Evolutionary conservation across 2,797 vertebrate genomes (phyloP).

Genomic region (Chloroceryle amazona): DNA sequence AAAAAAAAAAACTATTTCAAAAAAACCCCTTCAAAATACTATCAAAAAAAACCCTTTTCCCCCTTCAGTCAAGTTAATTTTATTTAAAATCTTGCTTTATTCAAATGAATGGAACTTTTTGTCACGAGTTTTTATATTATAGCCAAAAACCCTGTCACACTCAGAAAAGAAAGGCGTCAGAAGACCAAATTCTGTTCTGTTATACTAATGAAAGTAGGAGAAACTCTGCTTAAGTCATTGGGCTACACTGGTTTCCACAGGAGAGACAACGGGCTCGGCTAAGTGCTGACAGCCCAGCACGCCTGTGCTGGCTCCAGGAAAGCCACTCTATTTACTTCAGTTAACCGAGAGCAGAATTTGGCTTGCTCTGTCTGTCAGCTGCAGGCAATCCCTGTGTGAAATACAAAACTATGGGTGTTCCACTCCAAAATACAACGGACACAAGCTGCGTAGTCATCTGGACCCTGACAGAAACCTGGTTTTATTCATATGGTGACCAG

Average conservation of each 20-base stretch:
- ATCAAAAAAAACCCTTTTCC: background rate
- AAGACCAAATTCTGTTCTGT: background rate
- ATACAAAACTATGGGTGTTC: slow-evolving; percentile 73
- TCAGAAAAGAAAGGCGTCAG: slow-evolving; percentile 52
- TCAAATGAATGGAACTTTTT: background rate
- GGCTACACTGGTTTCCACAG: background rate
- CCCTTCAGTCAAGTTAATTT: background rate
- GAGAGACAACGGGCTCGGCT: background rate
- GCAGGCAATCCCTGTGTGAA: slow-evolving; percentile 74
- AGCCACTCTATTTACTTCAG: background rate
- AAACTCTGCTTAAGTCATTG: background rate
- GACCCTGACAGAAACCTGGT: slow-evolving; percentile 71
- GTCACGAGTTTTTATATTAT: background rate
- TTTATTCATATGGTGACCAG: slow-evolving; percentile 6
- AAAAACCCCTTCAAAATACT: background rate
- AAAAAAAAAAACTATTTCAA: background rate
- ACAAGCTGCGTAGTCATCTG: slow-evolving; percentile 83
- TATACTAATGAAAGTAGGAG: background rate
- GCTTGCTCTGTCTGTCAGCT: slow-evolving; percentile 47
- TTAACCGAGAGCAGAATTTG: slow-evolving; percentile 9
- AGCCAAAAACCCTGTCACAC: background rate
- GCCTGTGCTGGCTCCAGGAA: slow-evolving; percentile 22
- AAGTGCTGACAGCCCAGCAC: slow-evolving; percentile 3
- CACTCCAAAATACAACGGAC: slow-evolving; percentile 57
- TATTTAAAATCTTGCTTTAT: slow-evolving; percentile 2